phyloP scores from a whole-genome alignment of 2,888 invertebrate genomes.

The Tetragonula carbonaria region DNA sequence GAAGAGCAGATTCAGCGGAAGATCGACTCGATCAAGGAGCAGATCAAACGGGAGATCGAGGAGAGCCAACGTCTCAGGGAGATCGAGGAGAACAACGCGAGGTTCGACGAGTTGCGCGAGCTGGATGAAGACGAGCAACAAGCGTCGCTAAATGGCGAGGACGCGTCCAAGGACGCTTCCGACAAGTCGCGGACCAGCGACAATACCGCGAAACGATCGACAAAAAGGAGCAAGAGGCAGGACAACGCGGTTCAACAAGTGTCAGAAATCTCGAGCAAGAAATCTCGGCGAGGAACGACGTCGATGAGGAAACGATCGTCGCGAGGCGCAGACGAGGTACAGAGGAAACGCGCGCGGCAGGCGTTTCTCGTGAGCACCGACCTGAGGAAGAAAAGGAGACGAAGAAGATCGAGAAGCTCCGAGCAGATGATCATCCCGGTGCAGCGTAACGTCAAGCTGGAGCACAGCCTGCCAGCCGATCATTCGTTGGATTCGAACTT shows the following conservation, averaged over 20 bases:
- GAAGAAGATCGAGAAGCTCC: constrained; percentile 15
- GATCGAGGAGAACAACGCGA: constrained; percentile 76
- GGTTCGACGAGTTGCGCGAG: constrained; percentile 71
- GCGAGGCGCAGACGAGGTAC: neutral
- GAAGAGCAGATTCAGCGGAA: constrained; percentile 81
- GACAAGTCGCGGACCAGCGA: neutral
- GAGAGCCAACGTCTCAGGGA: constrained; percentile 65
- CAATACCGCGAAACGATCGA: constrained; percentile 7
- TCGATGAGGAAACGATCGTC: neutral
- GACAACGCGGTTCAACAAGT: neutral
- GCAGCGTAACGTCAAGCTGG: neutral
- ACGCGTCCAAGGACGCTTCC: constrained; percentile 18
- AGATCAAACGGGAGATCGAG: constrained; percentile 82
- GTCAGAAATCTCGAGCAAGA: constrained; percentile 7
- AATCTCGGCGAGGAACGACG: constrained; percentile 9
- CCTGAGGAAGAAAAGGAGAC: constrained; percentile 39
- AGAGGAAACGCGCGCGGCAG: constrained; percentile 57
- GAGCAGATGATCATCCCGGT: neutral
- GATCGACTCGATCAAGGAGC: constrained; percentile 82
- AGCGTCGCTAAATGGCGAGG: neutral
- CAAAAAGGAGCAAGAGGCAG: constrained; percentile 33
- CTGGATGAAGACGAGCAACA: constrained; percentile 50
- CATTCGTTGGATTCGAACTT: constrained; percentile 5
- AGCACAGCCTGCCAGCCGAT: constrained; percentile 7
- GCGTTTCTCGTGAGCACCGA: constrained; percentile 59